Evolutionary conservation across 2,888 invertebrate species (phyloP).

Genomic region (Latrodectus hesperus): DNA sequence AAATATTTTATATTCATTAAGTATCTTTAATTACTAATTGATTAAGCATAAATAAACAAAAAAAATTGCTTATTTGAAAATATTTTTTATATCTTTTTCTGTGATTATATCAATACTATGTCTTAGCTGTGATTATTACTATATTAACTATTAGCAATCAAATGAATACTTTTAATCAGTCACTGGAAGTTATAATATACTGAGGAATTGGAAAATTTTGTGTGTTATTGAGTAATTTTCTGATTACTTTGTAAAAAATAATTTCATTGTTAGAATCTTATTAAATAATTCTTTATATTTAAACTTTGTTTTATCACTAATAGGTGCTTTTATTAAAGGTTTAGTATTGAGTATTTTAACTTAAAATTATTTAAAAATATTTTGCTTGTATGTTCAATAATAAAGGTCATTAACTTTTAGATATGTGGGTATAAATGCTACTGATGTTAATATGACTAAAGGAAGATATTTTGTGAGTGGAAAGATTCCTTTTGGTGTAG

Average conservation of each 20-base stretch:
- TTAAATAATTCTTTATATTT: neutral
- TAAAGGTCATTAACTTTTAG: constrained; percentile 1
- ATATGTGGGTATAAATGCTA: constrained; percentile 74
- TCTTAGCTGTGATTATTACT: no score
- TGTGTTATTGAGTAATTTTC: no score
- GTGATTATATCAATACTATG: no score
- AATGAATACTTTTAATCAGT: neutral
- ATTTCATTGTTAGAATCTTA: neutral
- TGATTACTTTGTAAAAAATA: neutral
- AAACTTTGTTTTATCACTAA: neutral
- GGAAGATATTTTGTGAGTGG: constrained; percentile 71
- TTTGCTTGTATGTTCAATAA: no score
- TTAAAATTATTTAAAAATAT: no score
- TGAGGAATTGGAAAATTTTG: no score
- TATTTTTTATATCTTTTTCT: no score
- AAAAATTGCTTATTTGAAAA: no score
- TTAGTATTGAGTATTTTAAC: no score
- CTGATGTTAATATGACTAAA: constrained; percentile 74
- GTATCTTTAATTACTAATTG: no score
- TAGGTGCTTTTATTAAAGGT: neutral
- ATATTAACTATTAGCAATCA: neutral
- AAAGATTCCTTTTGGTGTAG: constrained; percentile 68
- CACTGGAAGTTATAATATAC: neutral
- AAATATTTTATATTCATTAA: no score
- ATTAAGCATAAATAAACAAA: no score